Base-by-base conservation (phyloP, 1,140 invertebrate species). In the Diorhabda sublineata region DNA sequence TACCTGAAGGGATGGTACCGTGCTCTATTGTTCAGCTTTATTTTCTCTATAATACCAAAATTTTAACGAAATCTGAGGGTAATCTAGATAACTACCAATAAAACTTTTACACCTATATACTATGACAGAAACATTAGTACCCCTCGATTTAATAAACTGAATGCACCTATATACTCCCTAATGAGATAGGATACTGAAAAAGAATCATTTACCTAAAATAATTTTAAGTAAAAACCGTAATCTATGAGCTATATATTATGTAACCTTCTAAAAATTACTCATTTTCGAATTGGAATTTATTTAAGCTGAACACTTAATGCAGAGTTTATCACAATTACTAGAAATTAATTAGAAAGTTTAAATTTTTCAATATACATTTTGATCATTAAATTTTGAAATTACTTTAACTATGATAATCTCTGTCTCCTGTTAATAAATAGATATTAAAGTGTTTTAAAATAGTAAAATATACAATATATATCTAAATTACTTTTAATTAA, bases 51-150 rank as follows among this genome's bases (percentile, higher is more conserved):
- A 26, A 26, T 2, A 26, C 26, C 26, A 26, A 26, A 26, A 26
- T 26, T 26, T 26, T 26, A 26, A 1, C 26, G 26, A 26, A 26
- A 26, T 26, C 26, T 26, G 26, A 26, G 26, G 26, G 26, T 26
- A 26, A 26, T 26, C 26, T 26, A 26, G 26, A 26, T 26, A 26
- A 26, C 26, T 26, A 26, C 67, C 71, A 71, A 71, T 71, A 75
- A 77, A 75, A 73, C 62, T 73, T 70, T 77, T 71, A 73, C 74
- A 73, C 59, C 56, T 72, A 57, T 66, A 60, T 73, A 74, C 71
- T 69, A 65, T 26, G 70, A 69, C 69, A 68, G 69, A 76, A 70
- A 75, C 62, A 68, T 73, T 74, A 76, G 73, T 74, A 76, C 73
- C 73, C 45, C 63, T 9, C 42, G 58, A 58, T 56, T 42, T 26